Percentiles rank a stretch among this genome's conserved stretches.
phyloP scores from a whole-genome alignment of 2,113 vertebrate genomes.

The Chroicocephalus ridibundus region DNA sequence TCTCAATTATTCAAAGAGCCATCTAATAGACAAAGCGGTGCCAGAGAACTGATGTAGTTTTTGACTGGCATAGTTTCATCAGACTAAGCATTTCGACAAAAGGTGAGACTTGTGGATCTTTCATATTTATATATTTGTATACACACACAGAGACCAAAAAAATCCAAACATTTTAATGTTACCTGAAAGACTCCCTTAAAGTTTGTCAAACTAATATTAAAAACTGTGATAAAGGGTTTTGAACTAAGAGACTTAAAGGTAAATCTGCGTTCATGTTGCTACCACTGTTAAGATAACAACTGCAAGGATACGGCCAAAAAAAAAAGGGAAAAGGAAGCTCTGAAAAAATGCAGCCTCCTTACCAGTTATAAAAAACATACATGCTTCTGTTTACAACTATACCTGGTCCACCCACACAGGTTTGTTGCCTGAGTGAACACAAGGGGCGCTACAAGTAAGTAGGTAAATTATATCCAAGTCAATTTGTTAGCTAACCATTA shows the following conservation, averaged over 20 bases:
- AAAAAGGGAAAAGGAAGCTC: not conserved
- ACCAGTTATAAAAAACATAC: too few species aligned
- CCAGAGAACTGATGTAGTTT: not conserved
- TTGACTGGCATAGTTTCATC: not conserved
- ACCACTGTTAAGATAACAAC: not conserved
- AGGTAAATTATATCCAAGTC: not conserved
- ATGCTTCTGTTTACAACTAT: rapidly evolving
- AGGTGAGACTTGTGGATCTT: not conserved
- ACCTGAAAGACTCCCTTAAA: not conserved
- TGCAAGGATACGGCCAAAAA: too few species aligned
- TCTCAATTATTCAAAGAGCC: not conserved
- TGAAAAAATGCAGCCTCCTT: rapidly evolving
- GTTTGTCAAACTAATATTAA: too few species aligned
- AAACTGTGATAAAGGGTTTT: not conserved
- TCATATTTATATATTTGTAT: not conserved
- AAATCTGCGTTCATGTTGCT: not conserved
- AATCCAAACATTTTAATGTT: not conserved
- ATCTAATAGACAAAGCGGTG: not conserved
- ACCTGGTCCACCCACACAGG: not conserved
- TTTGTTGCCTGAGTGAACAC: rapidly evolving
- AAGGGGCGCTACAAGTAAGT: rapidly evolving
- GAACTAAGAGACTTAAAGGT: not conserved
- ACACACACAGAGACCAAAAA: not conserved
- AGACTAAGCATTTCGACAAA: not conserved
- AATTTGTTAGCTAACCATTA: not conserved